Evolutionary conservation across 2,797 vertebrate species (phyloP), one percentile per base, ranked within the genome.

Genomic region (Gallinago solitaria): DNA sequence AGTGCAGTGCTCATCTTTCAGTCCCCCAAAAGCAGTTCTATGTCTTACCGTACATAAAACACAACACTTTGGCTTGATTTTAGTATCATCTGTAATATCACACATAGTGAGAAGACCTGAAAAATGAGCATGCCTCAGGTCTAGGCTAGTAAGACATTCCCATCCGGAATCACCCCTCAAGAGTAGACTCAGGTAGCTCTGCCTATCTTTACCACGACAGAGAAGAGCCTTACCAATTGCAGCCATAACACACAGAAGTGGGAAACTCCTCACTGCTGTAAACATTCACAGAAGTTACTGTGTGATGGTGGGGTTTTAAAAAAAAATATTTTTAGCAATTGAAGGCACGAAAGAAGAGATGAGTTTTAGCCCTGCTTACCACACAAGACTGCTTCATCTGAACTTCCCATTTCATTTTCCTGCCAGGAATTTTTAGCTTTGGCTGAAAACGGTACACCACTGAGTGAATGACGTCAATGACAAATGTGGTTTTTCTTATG

Each of bases 221-320:
- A 69, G 53, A n/a, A 86, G n/a, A 7, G 43, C 30, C 30, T 41
- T 24, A 39, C 18, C 0, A 0, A 57, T 12, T 2, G 1, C 48
- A 83, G 59, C 37, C 2, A 0, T 6, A 5, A 21, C 54, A 61
- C 20, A 59, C 3, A 35, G 6, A 53, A 85, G 24, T 6, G 25
- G 60, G 41, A 47, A 83, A 83, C 23, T 67, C 30, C 16, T 21
- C 50, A 33, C 5, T 3, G 4, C 51, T 37, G 1, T 1, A 32
- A 87, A 33, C 43, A 45, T 48, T 59, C 7, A 4, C 39, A 17
- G 43, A n/a, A 78, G 43, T 68, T n/a, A 73, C 17, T 16, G 9
- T 12, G 8, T 48, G 39, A 64, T 9, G 4, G 50, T 5, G 11
- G 32, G 30, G 17, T 35, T 41, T 78, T 56, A 37, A 1, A 4